phyloP scores from a whole-genome alignment of 2,113 vertebrate species.

The Tragulus kanchil region DNA sequence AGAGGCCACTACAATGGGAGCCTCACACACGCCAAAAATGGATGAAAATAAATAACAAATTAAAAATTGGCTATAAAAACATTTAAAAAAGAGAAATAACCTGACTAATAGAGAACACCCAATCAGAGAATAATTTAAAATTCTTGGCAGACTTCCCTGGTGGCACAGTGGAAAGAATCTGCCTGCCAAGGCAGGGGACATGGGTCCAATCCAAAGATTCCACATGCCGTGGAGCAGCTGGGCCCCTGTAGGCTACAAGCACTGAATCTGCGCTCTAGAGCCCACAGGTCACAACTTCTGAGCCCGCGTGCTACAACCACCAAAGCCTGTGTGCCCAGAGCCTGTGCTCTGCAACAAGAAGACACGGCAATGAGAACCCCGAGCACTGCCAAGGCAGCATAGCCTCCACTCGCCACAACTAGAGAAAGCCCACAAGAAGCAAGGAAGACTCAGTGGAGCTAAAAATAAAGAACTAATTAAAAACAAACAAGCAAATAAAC shows the following conservation, averaged over 20 bases:
- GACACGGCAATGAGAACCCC: neutral
- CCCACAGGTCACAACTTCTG: neutral
- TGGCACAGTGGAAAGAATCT: neutral
- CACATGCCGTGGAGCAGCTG: neutral
- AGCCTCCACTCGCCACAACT: neutral
- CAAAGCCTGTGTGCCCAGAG: neutral
- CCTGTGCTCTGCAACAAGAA: neutral
- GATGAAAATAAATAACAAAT: too few species aligned
- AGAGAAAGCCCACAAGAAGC: neutral
- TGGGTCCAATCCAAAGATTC: neutral
- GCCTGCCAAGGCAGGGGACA: neutral
- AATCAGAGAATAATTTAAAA: neutral
- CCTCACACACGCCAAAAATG: too few species aligned
- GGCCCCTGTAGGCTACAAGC: neutral
- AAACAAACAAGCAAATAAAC: too few species aligned
- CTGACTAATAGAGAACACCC: neutral
- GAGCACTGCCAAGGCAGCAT: accelerated
- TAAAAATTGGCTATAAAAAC: too few species aligned
- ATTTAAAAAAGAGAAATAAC: too few species aligned
- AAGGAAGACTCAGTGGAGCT: neutral
- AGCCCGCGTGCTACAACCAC: neutral
- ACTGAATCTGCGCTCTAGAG: neutral
- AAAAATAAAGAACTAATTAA: neutral
- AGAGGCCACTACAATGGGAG: too few species aligned
- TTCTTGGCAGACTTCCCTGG: neutral